Evolutionary conservation across 2,888 invertebrate genomes (phyloP), one percentile per base, ranked within the genome.

Genomic region (Balanococcus diminutus): DNA sequence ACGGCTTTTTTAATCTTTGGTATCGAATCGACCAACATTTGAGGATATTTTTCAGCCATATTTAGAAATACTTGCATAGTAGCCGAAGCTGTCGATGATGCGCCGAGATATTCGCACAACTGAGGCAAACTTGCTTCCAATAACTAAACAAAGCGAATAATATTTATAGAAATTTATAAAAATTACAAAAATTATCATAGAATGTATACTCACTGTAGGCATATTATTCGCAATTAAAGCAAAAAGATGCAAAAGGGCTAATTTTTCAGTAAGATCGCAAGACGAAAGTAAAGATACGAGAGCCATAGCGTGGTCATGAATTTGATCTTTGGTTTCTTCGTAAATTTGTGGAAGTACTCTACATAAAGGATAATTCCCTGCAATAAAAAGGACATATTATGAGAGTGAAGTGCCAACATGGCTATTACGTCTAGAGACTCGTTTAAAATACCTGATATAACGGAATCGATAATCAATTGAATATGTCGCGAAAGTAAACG

Each of bases 311-410:
- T 96, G 96, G 6, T 95, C 95, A 88, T 96, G 94, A 28, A 98
- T 93, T 0, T 96, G 95, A 88, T 96, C 95, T 1, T 95, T 94
- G 81, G 96, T 96, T 25, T 97, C 95, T 89, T 95, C 94, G 90
- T 97, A 98, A 56, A 98, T 94, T 90, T 96, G 96, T 0, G 96
- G 96, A 87, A 98, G 92, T 56, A 98, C 96, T 82, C 96, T 92
- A 87, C 96, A 94, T 28, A 98, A 91, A 0, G 95, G 94, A 90
- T 96, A 96, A 91, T 98, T 98, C 84, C 96, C 96, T 95, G 31
- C 19, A 84, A 14, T 19, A 56, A 31, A 16, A 25, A 56, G 2
- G 32, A 14, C 8, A 8, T 22, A 75, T 8, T 36, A 84, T 1
- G 36, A 1, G 4, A 51, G n/a, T 11, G 14, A 19, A 8, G 8